Conservation (phyloP, 2,888 invertebrate species). For the Phyto melanocephala region DNA sequence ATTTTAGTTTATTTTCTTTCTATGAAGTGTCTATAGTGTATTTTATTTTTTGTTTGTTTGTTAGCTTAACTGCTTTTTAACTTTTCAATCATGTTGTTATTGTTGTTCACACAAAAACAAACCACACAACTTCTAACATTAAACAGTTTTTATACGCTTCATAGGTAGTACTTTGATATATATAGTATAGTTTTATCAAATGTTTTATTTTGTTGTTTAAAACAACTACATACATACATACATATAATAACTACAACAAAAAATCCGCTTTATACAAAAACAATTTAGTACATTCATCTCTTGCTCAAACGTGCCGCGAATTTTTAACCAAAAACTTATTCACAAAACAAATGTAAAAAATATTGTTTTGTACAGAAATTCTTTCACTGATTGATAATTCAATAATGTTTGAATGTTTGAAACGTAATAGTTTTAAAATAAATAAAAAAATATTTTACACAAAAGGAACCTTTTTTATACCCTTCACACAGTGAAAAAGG, state of each 20-base stretch:
- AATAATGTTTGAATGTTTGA: slow-evolving; percentile 33
- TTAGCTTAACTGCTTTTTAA: slow-evolving; percentile 44
- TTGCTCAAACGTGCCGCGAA: slow-evolving; percentile 34
- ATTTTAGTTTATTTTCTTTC: slow-evolving; percentile 18
- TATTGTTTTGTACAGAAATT: neutral
- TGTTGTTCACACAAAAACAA: neutral
- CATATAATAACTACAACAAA: neutral
- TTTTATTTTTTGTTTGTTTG: neutral
- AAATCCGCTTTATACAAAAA: slow-evolving; percentile 13
- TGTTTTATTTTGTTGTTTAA: slow-evolving; percentile 35
- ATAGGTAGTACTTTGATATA: slow-evolving; percentile 32
- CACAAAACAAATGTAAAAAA: neutral
- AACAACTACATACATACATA: neutral
- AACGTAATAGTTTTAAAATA: slow-evolving; percentile 28
- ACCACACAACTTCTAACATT: neutral
- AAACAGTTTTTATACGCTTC: slow-evolving; percentile 11
- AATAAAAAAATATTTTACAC: neutral
- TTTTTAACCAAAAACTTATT: neutral
- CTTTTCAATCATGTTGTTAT: slow-evolving; percentile 55
- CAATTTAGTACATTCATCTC: slow-evolving; percentile 35
- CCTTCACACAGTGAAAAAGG: no score
- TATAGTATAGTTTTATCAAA: slow-evolving; percentile 40
- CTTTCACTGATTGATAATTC: slow-evolving; percentile 29
- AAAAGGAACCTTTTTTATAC: no score
- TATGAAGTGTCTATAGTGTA: neutral